Evolutionary conservation across 2,888 invertebrate genomes (phyloP).

Genomic region (Ophion ventricosus): DNA sequence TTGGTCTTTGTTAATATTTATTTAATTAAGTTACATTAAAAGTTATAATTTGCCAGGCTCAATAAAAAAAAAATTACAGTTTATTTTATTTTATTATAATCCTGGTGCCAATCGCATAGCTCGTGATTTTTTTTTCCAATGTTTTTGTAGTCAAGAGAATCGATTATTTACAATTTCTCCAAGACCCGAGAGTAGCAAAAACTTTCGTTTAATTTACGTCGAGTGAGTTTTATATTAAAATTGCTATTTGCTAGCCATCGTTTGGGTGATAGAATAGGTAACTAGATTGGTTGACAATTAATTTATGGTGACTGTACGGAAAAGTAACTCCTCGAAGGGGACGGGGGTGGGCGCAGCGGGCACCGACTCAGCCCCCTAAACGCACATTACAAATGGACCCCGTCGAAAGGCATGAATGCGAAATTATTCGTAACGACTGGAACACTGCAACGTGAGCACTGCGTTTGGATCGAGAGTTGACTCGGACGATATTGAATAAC

Average conservation of each 20-base stretch:
- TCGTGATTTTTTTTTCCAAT: too few species aligned
- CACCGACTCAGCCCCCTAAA: conserved; percentile 69
- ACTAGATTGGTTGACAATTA: neutral
- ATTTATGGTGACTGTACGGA: conserved; percentile 25
- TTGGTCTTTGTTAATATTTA: too few species aligned
- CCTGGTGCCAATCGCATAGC: too few species aligned
- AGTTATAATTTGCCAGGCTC: neutral
- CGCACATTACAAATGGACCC: conserved; percentile 71
- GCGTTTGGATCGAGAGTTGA: conserved; percentile 41
- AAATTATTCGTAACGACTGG: conserved; percentile 79
- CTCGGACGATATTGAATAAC: conserved; percentile 10
- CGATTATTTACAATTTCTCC: too few species aligned
- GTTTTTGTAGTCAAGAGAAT: too few species aligned
- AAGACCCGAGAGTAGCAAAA: too few species aligned
- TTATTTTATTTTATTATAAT: neutral
- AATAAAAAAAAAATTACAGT: neutral
- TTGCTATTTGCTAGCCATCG: neutral
- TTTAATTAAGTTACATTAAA: neutral
- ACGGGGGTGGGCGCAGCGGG: conserved; percentile 55
- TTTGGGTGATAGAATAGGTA: neutral
- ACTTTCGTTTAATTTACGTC: too few species aligned
- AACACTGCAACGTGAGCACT: conserved; percentile 40
- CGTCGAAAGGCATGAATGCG: conserved; percentile 76
- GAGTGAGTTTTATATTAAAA: neutral
- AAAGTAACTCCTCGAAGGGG: conserved; percentile 16